Evolutionary conservation across 2,797 vertebrate genomes (phyloP).

Genomic region (Apodemus agrarius): DNA sequence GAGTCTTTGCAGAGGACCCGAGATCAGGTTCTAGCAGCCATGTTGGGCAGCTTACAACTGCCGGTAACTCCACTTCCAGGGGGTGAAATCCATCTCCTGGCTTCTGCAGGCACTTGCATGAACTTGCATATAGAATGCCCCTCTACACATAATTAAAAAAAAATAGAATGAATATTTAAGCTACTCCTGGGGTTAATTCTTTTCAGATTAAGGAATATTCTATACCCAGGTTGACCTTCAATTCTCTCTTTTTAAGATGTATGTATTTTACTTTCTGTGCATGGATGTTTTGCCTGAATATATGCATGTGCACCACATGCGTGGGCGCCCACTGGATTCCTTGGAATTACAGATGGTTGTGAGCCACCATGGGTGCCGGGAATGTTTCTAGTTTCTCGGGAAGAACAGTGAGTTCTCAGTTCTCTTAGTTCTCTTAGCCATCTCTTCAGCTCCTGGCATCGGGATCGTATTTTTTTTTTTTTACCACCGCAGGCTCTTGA

Average conservation of each 20-base stretch:
- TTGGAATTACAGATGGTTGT: neutral
- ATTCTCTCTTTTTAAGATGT: neutral
- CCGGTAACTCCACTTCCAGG: neutral
- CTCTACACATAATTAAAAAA: neutral
- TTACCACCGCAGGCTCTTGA: neutral
- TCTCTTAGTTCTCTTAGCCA: neutral
- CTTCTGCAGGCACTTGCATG: neutral
- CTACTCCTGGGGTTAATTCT: neutral
- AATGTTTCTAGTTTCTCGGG: neutral
- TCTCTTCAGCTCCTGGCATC: neutral
- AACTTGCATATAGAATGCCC: neutral
- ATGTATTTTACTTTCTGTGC: neutral
- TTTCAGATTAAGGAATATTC: neutral
- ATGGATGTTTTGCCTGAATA: neutral
- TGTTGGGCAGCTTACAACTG: neutral
- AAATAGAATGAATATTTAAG: neutral
- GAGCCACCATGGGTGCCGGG: neutral
- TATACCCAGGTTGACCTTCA: neutral
- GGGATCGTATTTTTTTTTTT: neutral
- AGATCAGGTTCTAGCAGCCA: neutral
- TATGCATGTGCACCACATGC: neutral
- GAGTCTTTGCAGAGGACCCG: neutral
- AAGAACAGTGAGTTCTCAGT: neutral
- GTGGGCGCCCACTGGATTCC: neutral
- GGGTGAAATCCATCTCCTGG: neutral